Evolutionary conservation across 2,113 vertebrate genomes (phyloP).

Genomic region (Phylloscopus trochiloides): DNA sequence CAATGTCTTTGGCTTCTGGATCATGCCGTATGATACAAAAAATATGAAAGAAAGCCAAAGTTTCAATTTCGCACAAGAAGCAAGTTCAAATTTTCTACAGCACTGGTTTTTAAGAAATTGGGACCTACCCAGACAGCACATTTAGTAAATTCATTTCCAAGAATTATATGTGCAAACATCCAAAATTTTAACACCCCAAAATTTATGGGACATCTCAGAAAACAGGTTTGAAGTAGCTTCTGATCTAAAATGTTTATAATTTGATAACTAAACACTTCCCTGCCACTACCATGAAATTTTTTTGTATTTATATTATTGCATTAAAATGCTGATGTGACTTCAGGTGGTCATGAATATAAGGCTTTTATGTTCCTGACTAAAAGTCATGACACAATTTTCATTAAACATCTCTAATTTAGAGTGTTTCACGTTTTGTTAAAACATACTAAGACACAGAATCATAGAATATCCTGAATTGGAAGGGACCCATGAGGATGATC

Average conservation of each 20-base stretch:
- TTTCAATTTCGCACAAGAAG: not conserved
- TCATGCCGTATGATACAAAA: not conserved
- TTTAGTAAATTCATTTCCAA: not conserved
- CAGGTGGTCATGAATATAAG: not conserved
- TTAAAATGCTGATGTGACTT: not conserved
- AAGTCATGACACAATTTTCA: not conserved
- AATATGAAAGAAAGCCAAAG: not conserved
- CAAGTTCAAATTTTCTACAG: not conserved
- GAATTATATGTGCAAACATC: accelerated
- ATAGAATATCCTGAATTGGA: not conserved
- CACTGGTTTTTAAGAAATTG: not conserved
- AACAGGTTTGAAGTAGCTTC: not conserved
- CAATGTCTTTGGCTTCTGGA: not conserved
- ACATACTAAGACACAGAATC: not conserved
- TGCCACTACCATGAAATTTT: not conserved
- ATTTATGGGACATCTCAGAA: not conserved
- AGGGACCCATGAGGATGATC: not conserved
- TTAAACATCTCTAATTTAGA: not conserved
- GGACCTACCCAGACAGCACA: not conserved
- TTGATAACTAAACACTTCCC: not conserved
- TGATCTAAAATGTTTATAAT: not conserved
- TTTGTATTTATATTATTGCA: not conserved
- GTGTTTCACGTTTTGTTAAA: not conserved
- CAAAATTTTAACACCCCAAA: not conserved
- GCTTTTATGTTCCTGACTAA: not conserved